Percentiles rank a stretch among this genome's conserved stretches.
Conservation (phyloP, 2,113 vertebrate genomes). For the Scomber scombrus region DNA sequence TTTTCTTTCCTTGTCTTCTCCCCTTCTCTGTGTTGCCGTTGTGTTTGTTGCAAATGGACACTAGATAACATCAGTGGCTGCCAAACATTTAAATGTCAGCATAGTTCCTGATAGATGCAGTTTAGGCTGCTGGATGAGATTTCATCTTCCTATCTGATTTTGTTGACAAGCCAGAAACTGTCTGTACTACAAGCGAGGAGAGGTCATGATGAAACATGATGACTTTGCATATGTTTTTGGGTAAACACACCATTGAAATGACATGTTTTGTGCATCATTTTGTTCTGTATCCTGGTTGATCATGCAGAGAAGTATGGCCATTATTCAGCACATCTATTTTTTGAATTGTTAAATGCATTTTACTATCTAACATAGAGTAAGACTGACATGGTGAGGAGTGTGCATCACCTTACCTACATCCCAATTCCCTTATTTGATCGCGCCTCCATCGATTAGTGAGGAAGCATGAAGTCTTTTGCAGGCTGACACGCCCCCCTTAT, state of each 20-base stretch:
- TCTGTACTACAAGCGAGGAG: background rate
- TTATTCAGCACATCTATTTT: background rate
- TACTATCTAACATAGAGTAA: background rate
- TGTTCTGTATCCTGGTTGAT: background rate
- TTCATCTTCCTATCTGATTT: background rate
- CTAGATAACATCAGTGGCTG: background rate
- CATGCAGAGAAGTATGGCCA: background rate
- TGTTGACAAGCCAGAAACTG: background rate
- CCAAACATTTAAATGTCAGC: background rate
- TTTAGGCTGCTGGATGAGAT: background rate
- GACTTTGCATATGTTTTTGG: background rate
- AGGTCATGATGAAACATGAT: background rate
- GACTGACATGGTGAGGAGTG: background rate
- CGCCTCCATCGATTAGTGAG: too few species aligned
- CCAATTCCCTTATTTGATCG: too few species aligned
- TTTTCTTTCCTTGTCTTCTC: background rate
- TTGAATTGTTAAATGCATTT: background rate
- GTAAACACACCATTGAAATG: background rate
- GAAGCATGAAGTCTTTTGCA: too few species aligned
- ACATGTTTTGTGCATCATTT: background rate
- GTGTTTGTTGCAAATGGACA: background rate
- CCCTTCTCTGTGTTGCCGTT: background rate
- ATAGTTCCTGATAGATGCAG: background rate
- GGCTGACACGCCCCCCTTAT: too few species aligned
- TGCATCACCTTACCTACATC: too few species aligned